Conservation (phyloP, 2,113 vertebrate species). For the Ranitomeya imitator region DNA sequence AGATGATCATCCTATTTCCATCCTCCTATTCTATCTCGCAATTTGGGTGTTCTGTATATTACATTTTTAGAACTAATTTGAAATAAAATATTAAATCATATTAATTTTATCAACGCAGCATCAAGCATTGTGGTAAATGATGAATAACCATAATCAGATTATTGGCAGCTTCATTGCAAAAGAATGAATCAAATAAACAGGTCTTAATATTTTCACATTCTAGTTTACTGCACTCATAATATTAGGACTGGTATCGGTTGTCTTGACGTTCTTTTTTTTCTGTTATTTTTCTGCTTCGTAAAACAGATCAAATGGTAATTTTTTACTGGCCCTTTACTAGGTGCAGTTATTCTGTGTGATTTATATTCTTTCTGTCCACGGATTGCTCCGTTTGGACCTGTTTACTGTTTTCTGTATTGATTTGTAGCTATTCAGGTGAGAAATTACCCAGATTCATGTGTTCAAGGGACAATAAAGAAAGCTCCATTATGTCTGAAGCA, state of each 20-base stretch:
- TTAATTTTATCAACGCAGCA: not conserved
- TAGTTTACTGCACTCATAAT: not conserved
- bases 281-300: slow-evolving; percentile 9
- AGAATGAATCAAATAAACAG: slow-evolving; percentile 39
- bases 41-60: not conserved
- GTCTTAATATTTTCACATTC: slow-evolving; percentile 19
- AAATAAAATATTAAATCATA: slow-evolving; percentile 15
- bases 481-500: not conserved
- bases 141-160: slow-evolving; percentile 37
- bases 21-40: not conserved
- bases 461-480: not conserved
- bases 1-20: not conserved
- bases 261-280: not conserved
- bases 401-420: slow-evolving; percentile 30
- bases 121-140: not conserved
- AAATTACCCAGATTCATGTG: not conserved
- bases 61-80: slow-evolving; percentile 18
- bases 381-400: not conserved
- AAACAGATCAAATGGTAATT: slow-evolving; percentile 22
- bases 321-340: slow-evolving; percentile 13
- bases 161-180: slow-evolving; percentile 23
- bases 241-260: not conserved
- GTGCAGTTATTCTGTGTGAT: not conserved
- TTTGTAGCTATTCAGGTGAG: slow-evolving; percentile 25
- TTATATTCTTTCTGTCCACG: not conserved